These are phyloP conservation scores for Calyptomena viridis DNA, from an alignment of 2,113 vertebrate genomes.

Conservation along the genomic window DNA sequence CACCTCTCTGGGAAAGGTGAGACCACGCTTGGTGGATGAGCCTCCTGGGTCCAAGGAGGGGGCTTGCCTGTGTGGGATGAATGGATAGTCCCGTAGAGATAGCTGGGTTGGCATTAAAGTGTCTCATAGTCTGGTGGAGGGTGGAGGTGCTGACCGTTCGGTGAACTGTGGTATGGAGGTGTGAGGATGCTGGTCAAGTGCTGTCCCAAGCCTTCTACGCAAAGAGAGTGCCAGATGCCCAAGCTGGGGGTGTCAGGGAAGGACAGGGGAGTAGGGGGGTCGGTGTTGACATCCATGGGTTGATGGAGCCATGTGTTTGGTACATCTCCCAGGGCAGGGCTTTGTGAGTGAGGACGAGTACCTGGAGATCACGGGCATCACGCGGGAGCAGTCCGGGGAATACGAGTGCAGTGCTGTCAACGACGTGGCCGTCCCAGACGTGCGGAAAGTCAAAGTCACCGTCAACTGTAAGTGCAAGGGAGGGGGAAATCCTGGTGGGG, in stretches of 20 bases:
- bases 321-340: slow-evolving; percentile 75
- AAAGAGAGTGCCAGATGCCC: neutral
- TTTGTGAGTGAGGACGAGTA: slow-evolving; percentile 91
- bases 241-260: rapidly evolving
- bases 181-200: neutral
- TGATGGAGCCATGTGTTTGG: rapidly evolving
- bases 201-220: neutral
- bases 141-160: neutral
- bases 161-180: neutral
- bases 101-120: rapidly evolving
- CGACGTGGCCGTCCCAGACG: slow-evolving; percentile 86
- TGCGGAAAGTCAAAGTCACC: slow-evolving; percentile 88
- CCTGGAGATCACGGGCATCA: slow-evolving; percentile 89
- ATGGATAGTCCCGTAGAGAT: rapidly evolving
- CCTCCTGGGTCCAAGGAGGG: rapidly evolving
- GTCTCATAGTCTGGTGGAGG: neutral
- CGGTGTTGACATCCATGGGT: neutral
- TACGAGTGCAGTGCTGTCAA: slow-evolving; percentile 95
- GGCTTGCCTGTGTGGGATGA: rapidly evolving
- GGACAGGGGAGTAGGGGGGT: neutral
- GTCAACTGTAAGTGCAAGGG: slow-evolving; percentile 89
- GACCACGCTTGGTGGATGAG: rapidly evolving
- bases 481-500: rapidly evolving
- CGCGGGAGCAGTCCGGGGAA: slow-evolving; percentile 92
- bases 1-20: slow-evolving; percentile 90